Percentiles rank a stretch among this genome's conserved stretches.
These are phyloP conservation scores for Cheilinus undulatus DNA, from an alignment of 2,113 vertebrate genomes.

Conservation along the genomic window DNA sequence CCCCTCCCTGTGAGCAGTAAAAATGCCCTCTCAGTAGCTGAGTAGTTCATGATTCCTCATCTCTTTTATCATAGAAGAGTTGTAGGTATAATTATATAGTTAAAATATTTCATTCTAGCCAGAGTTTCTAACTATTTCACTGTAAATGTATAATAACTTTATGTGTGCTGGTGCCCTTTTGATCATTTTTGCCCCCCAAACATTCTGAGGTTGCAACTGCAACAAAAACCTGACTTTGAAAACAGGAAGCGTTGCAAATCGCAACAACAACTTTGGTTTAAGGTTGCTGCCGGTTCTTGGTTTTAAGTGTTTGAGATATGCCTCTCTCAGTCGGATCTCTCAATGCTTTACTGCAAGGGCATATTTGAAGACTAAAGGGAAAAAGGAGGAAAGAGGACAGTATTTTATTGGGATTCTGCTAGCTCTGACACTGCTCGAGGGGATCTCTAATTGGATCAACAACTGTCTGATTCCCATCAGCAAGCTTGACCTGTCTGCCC, in stretches of 20 bases:
- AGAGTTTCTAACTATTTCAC: too few species aligned
- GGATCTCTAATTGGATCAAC: slow-evolving; percentile 79
- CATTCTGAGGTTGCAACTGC: too few species aligned
- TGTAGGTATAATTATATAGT: too few species aligned
- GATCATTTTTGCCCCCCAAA: too few species aligned
- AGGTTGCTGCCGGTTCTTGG: slow-evolving; percentile 22
- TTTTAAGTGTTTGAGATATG: slow-evolving; percentile 26
- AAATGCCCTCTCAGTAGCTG: too few species aligned
- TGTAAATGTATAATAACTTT: too few species aligned
- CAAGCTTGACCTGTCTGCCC: slow-evolving; percentile 69
- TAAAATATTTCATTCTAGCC: too few species aligned
- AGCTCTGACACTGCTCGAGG: slow-evolving; percentile 59
- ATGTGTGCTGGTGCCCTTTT: too few species aligned
- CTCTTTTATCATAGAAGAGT: too few species aligned
- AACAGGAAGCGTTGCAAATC: slow-evolving; percentile 46
- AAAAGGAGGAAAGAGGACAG: slow-evolving; percentile 33
- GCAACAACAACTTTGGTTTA: slow-evolving; percentile 34
- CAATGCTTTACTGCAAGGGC: slow-evolving; percentile 38
- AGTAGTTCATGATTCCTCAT: too few species aligned
- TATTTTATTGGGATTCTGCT: slow-evolving; percentile 68
- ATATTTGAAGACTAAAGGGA: slow-evolving; percentile 35
- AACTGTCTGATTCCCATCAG: slow-evolving; percentile 80
- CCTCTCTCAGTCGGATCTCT: slow-evolving; percentile 17
- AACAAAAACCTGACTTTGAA: too few species aligned
- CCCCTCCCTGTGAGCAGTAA: too few species aligned